Conservation (phyloP, 1,140 invertebrate species). For the Eupristina koningsbergeri region DNA sequence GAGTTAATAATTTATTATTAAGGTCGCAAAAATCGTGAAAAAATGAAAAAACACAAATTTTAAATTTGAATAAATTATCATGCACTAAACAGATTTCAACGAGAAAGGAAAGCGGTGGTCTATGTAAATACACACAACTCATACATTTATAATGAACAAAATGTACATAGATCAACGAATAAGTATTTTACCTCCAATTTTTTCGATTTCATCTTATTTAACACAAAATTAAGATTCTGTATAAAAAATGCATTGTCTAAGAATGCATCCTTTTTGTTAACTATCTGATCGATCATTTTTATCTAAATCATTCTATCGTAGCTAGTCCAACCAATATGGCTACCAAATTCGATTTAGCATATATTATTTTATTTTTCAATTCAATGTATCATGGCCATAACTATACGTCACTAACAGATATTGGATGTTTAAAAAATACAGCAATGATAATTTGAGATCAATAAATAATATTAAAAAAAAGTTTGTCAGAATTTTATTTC, state of each 20-base stretch:
- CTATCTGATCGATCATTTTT: background rate
- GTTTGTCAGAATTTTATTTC: background rate
- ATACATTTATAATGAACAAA: no score
- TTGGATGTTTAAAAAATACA: background rate
- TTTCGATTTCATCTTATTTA: no score
- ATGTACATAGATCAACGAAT: no score
- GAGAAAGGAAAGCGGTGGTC: no score
- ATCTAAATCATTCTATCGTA: background rate
- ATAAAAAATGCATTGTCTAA: background rate
- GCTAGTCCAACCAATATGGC: no score
- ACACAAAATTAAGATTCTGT: background rate
- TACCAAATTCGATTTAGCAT: background rate
- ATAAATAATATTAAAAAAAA: background rate
- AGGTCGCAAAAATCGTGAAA: no score
- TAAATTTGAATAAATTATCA: no score
- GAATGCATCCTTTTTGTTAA: background rate
- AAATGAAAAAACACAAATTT: no score
- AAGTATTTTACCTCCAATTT: no score
- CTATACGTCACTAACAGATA: background rate
- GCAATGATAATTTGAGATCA: background rate
- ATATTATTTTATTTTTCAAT: slow-evolving; percentile 5
- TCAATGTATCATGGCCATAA: background rate
- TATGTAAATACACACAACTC: no score
- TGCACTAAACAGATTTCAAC: no score
- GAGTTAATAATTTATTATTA: no score